Base-by-base conservation (phyloP, 2,113 vertebrate genomes). In the Pyrgilauda ruficollis region DNA sequence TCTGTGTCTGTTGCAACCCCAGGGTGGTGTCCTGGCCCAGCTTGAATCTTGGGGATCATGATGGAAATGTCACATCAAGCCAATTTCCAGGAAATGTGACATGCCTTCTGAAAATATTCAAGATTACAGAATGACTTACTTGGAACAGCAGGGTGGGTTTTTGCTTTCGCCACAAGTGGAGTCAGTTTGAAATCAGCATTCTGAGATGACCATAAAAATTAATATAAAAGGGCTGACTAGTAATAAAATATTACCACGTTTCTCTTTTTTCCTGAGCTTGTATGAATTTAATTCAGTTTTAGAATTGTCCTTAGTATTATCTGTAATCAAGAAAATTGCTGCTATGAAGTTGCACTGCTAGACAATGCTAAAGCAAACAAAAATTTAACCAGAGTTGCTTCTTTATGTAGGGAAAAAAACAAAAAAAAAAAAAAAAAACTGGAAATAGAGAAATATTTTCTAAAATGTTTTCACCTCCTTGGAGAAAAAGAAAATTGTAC, bases 21-120 rank as follows among this genome's bases (percentile, higher is more conserved):
- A 6, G 19, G 7, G 7, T 9, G 1, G 10, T n/a, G 47, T 63
- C 4, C 37, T 58, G 19, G 50, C 27, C 13, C 4, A 0, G 9
- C 26, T 72, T 44, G 31, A 37, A 26, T 79, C 22, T 10, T n/a
- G 50, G 15, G 58, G 13, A 61, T 9, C 6, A 6, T 5, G 11
- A 47, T 0, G 6, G 16, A 30, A 0, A 1, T 21, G 17, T 14
- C 47, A 39, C 20, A 62, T 20, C 9, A 70, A 87, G 27, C 3
- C 15, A 74, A 14, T 59, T 66, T 80, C 46, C 46, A 55, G 19
- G 15, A 85, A 61, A 82, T 79, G 7, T 43, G 22, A 77, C 11
- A 6, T 37, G 8, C 3, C 9, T 28, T 19, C 46, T 26, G 6
- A n/a, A 89, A 80, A 77, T 58, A 69, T 22, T 61, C 24, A 73